These are phyloP conservation scores for Pipa parva DNA, from an alignment of 2,113 vertebrate genomes.

Conservation along the genomic window DNA sequence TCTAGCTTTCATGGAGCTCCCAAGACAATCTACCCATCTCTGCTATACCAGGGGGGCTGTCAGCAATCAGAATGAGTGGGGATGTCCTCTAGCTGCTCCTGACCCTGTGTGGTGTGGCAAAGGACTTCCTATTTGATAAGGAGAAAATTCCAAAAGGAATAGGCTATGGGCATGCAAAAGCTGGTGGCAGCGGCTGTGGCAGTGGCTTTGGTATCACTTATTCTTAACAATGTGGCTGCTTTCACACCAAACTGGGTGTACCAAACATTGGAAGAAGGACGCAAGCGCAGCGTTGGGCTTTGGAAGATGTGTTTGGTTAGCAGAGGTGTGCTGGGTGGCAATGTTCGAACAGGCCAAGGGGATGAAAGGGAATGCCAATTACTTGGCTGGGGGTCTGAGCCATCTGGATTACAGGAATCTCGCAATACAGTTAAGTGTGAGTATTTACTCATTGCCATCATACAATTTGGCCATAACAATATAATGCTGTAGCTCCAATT, in stretches of 20 bases:
- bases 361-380: slow-evolving; percentile 70
- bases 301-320: slow-evolving; percentile 85
- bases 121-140: slow-evolving; percentile 14
- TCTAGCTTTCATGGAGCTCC: slow-evolving; percentile 56
- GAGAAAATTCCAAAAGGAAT: slow-evolving; percentile 21
- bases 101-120: slow-evolving; percentile 19
- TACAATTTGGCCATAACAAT: too few species aligned
- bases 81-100: slow-evolving; percentile 86
- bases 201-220: slow-evolving; percentile 87
- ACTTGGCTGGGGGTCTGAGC: slow-evolving; percentile 87
- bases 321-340: slow-evolving; percentile 53
- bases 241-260: slow-evolving; percentile 93
- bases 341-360: slow-evolving; percentile 55
- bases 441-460: slow-evolving; percentile 49
- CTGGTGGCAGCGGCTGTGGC: slow-evolving; percentile 87
- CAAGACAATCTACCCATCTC: slow-evolving; percentile 36
- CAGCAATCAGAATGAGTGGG: slow-evolving; percentile 82
- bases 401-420: slow-evolving; percentile 87
- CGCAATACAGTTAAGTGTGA: slow-evolving; percentile 94
- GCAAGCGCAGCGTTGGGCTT: slow-evolving; percentile 87
- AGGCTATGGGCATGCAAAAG: slow-evolving; percentile 85
- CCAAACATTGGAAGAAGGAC: slow-evolving; percentile 85
- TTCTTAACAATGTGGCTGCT: slow-evolving; percentile 89
- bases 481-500: too few species aligned
- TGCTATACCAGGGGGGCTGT: slow-evolving; percentile 38